Evolutionary conservation across 2,113 vertebrate genomes (phyloP), one percentile per base, ranked within the genome.

Genomic region (Pangasianodon gigas): DNA sequence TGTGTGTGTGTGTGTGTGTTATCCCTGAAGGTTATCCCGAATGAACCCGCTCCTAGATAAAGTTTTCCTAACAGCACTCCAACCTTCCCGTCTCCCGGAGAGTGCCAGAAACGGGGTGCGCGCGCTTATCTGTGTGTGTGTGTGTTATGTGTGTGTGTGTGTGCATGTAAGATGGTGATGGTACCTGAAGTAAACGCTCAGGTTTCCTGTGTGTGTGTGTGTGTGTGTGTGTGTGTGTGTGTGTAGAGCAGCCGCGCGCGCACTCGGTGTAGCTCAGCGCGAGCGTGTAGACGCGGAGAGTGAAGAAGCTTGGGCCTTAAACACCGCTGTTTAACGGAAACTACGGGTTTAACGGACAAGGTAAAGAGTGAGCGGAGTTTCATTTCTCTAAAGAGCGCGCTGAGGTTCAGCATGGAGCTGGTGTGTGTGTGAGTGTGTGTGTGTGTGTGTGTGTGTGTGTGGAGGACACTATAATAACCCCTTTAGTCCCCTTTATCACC

Each of bases 131-230:
- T 41, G 18, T 77, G 37, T 46, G 41, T 77, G 37, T 48, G 74
- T 75, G 41, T 24, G 52, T 14, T 14, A 62, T 26, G 44, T 24
- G 84, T 4, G 62, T 16, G 37, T 26, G 37, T 29, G 37, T 8
- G 83, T 7, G 83, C 4, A 41, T 62, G 46, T 52, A n/a, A 48
- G 84, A 48, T 69, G 51, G 69, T 93, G 88, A 93, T 94, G 95
- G 95, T 97, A 97, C 96, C 96, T 97, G 96, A 96, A 96, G 96
- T 93, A 91, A 85, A 58, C 95, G 95, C 96, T 97, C 97, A 95
- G 95, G 96, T 97, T 97, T 96, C 54, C 32, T 14, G 37, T 14
- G 37, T 6, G 56, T 13, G 54, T 24, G 80, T 9, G 48, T 54
- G 29, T 54, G 74, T 46, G 37, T 71, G 67, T 69, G 29, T 71